Evolutionary conservation across 1,140 invertebrate genomes (phyloP).

Genomic region (Pararge aegeria): DNA sequence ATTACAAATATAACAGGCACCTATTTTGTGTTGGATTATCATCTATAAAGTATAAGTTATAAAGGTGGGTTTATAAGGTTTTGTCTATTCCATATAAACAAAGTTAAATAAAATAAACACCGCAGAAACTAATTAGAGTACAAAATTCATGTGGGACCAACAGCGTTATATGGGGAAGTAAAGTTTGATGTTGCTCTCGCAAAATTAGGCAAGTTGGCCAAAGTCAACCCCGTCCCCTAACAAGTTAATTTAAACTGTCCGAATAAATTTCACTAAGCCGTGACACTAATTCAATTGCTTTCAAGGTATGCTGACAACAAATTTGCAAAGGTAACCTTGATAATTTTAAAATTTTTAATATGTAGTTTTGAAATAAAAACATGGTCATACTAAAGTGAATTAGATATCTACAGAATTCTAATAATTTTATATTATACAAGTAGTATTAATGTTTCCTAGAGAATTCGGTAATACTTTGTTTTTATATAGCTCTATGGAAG

Average conservation of each 20-base stretch:
- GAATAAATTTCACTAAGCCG: conserved; percentile 70
- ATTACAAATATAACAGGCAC: too few relatives aligned
- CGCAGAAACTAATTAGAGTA: conserved; percentile 55
- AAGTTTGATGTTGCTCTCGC: conserved; percentile 74
- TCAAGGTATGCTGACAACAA: conserved; percentile 55
- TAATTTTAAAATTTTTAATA: too few relatives aligned
- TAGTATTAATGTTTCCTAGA: too few relatives aligned
- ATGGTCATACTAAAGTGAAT: too few relatives aligned
- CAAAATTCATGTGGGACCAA: conserved; percentile 73
- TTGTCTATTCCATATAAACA: not conserved
- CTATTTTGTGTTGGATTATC: too few relatives aligned
- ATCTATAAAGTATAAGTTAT: too few relatives aligned
- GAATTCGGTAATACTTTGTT: too few relatives aligned
- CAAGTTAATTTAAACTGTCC: conserved; percentile 77
- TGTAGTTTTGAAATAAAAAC: too few relatives aligned
- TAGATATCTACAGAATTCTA: too few relatives aligned
- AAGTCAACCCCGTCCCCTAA: conserved; percentile 65
- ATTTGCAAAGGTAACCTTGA: not conserved
- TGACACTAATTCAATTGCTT: conserved; percentile 74
- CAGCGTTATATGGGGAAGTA: conserved; percentile 68
- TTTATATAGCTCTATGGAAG: too few relatives aligned
- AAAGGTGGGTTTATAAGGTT: too few relatives aligned
- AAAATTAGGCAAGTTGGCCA: conserved; percentile 75
- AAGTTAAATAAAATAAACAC: conserved; percentile 11
- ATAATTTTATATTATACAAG: too few relatives aligned